Base-by-base conservation (phyloP, 2,797 vertebrate species). In the Melanotaenia maccullochi region DNA sequence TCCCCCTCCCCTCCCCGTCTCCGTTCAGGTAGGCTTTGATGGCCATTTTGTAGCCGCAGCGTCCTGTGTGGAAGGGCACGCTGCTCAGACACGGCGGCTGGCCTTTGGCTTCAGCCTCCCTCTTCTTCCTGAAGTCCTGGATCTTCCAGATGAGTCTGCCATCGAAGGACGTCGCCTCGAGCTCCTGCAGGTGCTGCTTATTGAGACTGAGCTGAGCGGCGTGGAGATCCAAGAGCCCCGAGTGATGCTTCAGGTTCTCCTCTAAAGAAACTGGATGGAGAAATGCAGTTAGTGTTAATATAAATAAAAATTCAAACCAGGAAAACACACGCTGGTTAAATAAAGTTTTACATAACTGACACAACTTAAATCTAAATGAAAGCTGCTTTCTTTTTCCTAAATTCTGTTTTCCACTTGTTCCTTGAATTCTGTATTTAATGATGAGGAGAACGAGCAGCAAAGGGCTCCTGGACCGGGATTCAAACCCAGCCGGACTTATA, bases 111-210 rank as follows among this genome's bases (percentile, higher is more conserved):
- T 96, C 96, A 1, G 95, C 94, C 49, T 93, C 94, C 61, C 94
- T 96, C 88, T 87, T 95, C 78, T 76, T 85, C 73, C 79, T 89
- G 78, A 96, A 97, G 83, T 96, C 95, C 0, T 93, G 90, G 82
- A 97, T 95, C 89, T 97, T 97, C 97, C 97, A 97, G 79, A 98
- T 97, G 61, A 97, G 93, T 83, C 95, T 97, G 12, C 97, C 97
- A 0, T 94, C 95, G 38, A 96, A 96, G 54, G 96, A 96, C 0
- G 94, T 94, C 0, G 93, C 93, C 87, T 96, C 96, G 3, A 98
- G 93, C 75, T 96, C 93, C 65, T 91, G 93, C 75, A 97, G 96
- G 9, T 94, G 94, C 61, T 96, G 95, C 71, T 96, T 93, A 0
- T 96, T 97, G 71, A 88, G 94, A 65, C 87, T 95, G 76, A 98